A percentile compares a stretch with the other conserved stretches of the same genome.
phyloP scores from a whole-genome alignment of 2,888 invertebrate genomes.

The Sinotaia quadrata region DNA sequence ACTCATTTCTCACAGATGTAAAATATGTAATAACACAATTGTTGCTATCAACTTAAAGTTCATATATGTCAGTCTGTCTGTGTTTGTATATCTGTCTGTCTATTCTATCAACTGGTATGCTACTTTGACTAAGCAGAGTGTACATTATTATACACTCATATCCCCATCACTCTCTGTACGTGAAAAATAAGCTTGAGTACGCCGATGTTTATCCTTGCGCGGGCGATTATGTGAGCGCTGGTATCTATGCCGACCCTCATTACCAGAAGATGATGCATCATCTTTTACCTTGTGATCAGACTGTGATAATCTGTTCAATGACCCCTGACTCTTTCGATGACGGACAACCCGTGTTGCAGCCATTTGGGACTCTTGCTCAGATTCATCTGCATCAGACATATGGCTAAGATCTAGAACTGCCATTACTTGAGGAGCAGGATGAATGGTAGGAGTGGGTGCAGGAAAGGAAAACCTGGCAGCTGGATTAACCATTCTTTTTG shows the following conservation, averaged over 20 bases:
- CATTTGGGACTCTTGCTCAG: background rate
- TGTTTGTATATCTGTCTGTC: no score
- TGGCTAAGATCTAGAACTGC: background rate
- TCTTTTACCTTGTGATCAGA: background rate
- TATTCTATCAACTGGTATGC: no score
- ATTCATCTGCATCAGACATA: conserved; percentile 13
- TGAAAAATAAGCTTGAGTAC: no score
- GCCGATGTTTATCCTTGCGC: no score
- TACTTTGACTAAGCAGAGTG: no score
- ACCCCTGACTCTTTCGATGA: background rate
- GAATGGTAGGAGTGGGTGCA: background rate
- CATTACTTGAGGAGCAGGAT: background rate
- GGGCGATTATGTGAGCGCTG: background rate
- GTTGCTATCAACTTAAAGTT: no score
- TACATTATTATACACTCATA: no score
- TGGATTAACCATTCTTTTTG: background rate
- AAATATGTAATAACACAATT: no score
- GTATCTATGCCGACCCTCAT: background rate
- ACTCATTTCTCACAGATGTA: no score
- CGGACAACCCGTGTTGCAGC: background rate
- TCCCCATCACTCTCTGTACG: no score
- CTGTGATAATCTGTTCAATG: background rate
- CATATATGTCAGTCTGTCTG: no score
- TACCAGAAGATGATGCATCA: background rate
- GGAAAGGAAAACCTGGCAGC: background rate